A percentile compares a stretch with the other conserved stretches of the same genome.
Evolutionary conservation across 2,888 invertebrate species (phyloP).

Genomic region (Hirtodrosophila alboralis): DNA sequence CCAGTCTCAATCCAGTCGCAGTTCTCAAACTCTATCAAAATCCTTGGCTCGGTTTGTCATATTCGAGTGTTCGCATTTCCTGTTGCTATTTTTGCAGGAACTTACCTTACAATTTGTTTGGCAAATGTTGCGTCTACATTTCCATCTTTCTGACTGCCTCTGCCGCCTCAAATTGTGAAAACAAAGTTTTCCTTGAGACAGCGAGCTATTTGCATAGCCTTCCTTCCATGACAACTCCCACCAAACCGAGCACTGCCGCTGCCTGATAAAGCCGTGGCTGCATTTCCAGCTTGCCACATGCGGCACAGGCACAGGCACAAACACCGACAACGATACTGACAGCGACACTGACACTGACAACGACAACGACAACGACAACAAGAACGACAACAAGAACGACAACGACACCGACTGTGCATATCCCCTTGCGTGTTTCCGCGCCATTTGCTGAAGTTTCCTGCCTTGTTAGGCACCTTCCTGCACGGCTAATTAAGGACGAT

Average conservation of each 20-base stretch:
- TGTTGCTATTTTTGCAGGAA: slow-evolving; percentile 66
- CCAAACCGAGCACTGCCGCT: slow-evolving; percentile 36
- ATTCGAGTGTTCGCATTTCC: slow-evolving; percentile 57
- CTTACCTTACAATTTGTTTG: slow-evolving; percentile 75
- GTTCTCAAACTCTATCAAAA: slow-evolving; percentile 7
- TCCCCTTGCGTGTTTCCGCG: slow-evolving; percentile 52
- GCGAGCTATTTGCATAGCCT: slow-evolving; percentile 51
- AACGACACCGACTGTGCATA: slow-evolving; percentile 36
- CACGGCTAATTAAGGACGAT: slow-evolving; percentile 54
- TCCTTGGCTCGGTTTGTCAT: slow-evolving; percentile 27
- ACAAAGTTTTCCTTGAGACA: slow-evolving; percentile 55
- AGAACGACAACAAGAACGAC: slow-evolving; percentile 22
- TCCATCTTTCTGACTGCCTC: neutral
- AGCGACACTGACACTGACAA: slow-evolving; percentile 3
- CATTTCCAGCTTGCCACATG: slow-evolving; percentile 53
- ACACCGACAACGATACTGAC: slow-evolving; percentile 10
- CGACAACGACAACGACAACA: slow-evolving; percentile 16
- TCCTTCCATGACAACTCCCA: slow-evolving; percentile 14
- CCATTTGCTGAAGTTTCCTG: slow-evolving; percentile 59
- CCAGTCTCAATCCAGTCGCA: neutral
- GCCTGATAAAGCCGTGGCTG: slow-evolving; percentile 53
- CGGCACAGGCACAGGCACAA: slow-evolving; percentile 29
- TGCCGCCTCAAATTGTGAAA: slow-evolving; percentile 26
- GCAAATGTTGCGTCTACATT: slow-evolving; percentile 61
- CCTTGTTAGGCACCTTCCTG: slow-evolving; percentile 61